A percentile compares a stretch with the other conserved stretches of the same genome.
These are phyloP conservation scores for Heterodera carotae DNA, from an alignment of 1,140 invertebrate genomes.

Conservation along the genomic window DNA sequence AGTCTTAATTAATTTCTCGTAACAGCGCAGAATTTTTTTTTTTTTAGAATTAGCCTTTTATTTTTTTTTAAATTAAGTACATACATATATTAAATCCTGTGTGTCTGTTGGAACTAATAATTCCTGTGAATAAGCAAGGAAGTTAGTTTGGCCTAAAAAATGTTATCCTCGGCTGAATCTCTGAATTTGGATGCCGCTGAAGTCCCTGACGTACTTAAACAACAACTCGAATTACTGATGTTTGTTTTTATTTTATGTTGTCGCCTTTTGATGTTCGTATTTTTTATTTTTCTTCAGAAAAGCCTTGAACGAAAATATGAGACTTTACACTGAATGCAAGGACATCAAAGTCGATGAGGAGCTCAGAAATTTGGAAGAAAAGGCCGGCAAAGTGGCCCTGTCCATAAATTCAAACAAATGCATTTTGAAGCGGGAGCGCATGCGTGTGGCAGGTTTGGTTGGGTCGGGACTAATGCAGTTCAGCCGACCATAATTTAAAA, in stretches of 20 bases:
- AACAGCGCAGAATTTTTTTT: too few relatives aligned
- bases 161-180: background rate
- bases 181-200: slow-evolving; percentile 5
- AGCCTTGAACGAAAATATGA: slow-evolving; percentile 26
- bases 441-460: slow-evolving; percentile 10
- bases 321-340: slow-evolving; percentile 8
- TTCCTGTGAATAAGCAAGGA: too few relatives aligned
- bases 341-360: slow-evolving; percentile 10
- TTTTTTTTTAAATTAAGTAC: too few relatives aligned
- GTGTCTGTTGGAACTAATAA: too few relatives aligned
- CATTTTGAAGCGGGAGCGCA: slow-evolving; percentile 14
- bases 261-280: background rate
- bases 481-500: too few relatives aligned
- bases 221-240: slow-evolving; percentile 8
- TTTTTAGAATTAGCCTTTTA: too few relatives aligned
- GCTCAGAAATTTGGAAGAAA: slow-evolving; percentile 12
- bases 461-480: too few relatives aligned
- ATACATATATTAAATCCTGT: too few relatives aligned
- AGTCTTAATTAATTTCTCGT: too few relatives aligned
- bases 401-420: slow-evolving; percentile 9
- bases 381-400: background rate
- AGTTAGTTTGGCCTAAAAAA: background rate
- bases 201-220: background rate
- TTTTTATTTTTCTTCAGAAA: slow-evolving; percentile 20
- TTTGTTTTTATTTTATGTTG: slow-evolving; percentile 1